These are phyloP conservation scores for Ormyrus labotus DNA, from an alignment of 2,888 invertebrate genomes.

Conservation along the genomic window DNA sequence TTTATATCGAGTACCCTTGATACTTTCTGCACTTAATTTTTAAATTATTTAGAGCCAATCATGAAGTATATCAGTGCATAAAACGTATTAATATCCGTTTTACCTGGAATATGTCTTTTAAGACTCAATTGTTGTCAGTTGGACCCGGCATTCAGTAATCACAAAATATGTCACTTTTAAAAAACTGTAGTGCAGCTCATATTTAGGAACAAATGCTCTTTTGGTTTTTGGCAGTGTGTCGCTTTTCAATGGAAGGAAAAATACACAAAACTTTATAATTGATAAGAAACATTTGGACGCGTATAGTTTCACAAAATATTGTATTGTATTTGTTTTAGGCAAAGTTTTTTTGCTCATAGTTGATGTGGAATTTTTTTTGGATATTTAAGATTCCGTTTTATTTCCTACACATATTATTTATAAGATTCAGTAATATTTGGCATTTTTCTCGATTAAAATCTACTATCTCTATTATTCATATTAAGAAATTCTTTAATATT, in stretches of 20 bases:
- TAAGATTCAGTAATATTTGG: not conserved
- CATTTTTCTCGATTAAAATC: not conserved
- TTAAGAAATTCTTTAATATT: too few species aligned
- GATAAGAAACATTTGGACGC: too few species aligned
- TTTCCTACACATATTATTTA: too few species aligned
- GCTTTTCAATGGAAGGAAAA: slow-evolving; percentile 38
- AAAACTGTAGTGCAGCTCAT: slow-evolving; percentile 39
- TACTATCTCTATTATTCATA: not conserved
- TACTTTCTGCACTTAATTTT: slow-evolving; percentile 41
- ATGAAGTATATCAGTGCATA: slow-evolving; percentile 29
- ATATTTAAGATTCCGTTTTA: too few species aligned
- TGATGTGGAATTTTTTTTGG: too few species aligned
- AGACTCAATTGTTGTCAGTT: slow-evolving; percentile 37
- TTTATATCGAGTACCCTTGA: slow-evolving; percentile 49
- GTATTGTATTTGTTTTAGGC: too few species aligned
- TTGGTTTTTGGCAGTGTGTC: slow-evolving; percentile 52
- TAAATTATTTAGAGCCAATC: slow-evolving; percentile 29
- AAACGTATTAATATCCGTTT: slow-evolving; percentile 25
- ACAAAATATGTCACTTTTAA: slow-evolving; percentile 41
- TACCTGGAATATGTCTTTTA: slow-evolving; percentile 24
- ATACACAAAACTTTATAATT: slow-evolving; percentile 34
- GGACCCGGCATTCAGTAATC: slow-evolving; percentile 40
- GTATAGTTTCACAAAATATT: too few species aligned
- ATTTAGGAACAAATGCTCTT: slow-evolving; percentile 47
- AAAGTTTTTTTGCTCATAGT: too few species aligned